phyloP scores from a whole-genome alignment of 2,888 invertebrate genomes.

The Amorpha juglandis region DNA sequence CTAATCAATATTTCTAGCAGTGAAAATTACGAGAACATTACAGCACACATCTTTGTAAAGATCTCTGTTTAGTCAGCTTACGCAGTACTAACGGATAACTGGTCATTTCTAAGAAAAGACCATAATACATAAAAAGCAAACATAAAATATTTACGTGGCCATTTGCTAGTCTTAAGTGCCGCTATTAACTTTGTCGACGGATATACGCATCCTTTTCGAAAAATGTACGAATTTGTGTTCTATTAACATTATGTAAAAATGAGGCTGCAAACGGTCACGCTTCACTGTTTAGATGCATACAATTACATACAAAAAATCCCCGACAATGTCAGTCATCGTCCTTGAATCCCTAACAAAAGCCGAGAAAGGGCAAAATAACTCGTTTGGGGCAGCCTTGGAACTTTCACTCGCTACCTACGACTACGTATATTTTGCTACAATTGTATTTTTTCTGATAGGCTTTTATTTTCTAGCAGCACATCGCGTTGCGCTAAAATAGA shows the following conservation, averaged over 20 bases:
- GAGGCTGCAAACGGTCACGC: conserved; percentile 67
- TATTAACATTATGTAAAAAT: conserved; percentile 63
- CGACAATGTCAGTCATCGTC: conserved; percentile 78
- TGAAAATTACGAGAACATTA: neutral
- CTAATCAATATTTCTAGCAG: too few relatives aligned
- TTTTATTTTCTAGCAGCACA: conserved; percentile 10
- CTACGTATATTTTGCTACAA: conserved; percentile 54
- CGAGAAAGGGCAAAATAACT: conserved; percentile 83
- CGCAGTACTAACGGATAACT: conserved; percentile 31
- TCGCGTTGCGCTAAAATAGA: neutral
- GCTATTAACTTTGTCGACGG: conserved; percentile 54
- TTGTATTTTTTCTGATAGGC: conserved; percentile 28
- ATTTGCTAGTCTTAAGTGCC: conserved; percentile 51
- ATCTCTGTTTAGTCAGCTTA: conserved; percentile 35
- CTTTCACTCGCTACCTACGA: conserved; percentile 82
- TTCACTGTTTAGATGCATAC: conserved; percentile 77
- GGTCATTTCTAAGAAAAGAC: conserved; percentile 42
- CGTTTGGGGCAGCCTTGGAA: conserved; percentile 78
- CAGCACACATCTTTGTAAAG: neutral
- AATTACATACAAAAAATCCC: conserved; percentile 72
- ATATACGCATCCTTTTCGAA: conserved; percentile 39
- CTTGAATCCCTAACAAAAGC: conserved; percentile 81
- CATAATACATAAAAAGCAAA: conserved; percentile 42
- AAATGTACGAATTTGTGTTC: conserved; percentile 49
- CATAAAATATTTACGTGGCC: conserved; percentile 51